Conservation (phyloP, 2,797 vertebrate genomes). For the Molossus alvarezi region DNA sequence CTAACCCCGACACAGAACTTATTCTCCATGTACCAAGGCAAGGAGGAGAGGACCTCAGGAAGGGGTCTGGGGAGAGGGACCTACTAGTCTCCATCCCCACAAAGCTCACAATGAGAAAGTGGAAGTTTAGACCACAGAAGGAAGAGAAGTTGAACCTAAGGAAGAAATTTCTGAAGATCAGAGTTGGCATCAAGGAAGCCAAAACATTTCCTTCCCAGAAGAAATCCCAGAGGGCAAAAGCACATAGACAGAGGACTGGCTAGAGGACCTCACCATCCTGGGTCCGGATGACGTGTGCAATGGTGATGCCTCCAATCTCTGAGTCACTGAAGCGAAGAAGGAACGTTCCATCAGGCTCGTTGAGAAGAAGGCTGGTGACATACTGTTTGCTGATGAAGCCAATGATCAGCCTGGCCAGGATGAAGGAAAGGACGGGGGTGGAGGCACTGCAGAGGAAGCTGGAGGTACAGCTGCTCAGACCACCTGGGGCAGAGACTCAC, state of each 20-base stretch:
- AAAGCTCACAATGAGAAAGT: conserved; percentile 25
- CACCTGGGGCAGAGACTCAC: conserved; percentile 86
- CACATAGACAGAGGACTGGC: conserved; percentile 1
- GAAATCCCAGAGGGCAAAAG: conserved; percentile 26
- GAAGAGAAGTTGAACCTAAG: background rate
- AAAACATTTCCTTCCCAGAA: conserved; percentile 53
- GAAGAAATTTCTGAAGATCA: conserved; percentile 60
- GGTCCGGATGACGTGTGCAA: conserved; percentile 94
- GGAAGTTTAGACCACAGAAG: background rate
- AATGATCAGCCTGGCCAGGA: conserved; percentile 93
- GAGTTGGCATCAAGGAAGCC: background rate
- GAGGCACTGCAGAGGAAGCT: background rate
- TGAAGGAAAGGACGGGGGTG: conserved; percentile 37
- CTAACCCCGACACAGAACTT: background rate
- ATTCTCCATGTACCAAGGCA: background rate
- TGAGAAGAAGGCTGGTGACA: conserved; percentile 94
- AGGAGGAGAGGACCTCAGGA: background rate
- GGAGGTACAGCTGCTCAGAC: background rate
- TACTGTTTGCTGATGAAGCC: conserved; percentile 99
- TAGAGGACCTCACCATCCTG: conserved; percentile 88
- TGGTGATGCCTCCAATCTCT: conserved; percentile 98
- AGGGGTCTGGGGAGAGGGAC: background rate
- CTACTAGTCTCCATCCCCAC: background rate
- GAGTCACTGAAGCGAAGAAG: conserved; percentile 99
- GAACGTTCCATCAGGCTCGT: conserved; percentile 94